Percentiles rank a stretch among this genome's conserved stretches.
Conservation (phyloP, 2,113 vertebrate species). For the Harpagus bidentatus region DNA sequence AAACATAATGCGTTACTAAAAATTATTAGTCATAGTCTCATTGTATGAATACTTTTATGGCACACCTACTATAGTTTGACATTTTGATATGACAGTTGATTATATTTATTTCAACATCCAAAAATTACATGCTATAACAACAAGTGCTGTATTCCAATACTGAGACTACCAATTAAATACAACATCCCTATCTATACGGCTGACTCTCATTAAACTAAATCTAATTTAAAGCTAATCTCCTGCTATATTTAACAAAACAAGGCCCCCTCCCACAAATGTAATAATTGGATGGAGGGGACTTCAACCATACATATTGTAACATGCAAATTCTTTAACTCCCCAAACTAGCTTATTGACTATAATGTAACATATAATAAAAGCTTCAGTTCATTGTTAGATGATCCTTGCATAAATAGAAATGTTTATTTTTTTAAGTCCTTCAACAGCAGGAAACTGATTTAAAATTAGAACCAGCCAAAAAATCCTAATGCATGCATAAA, state of each 20-base stretch:
- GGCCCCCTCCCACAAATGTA: not conserved
- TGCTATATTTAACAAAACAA: slow-evolving; percentile 8
- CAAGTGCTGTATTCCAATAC: slow-evolving; percentile 1
- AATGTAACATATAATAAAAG: not conserved
- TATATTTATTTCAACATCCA: not conserved
- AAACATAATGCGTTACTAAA: not conserved
- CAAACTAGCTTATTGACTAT: slow-evolving; percentile 1
- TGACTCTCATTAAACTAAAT: slow-evolving; percentile 30
- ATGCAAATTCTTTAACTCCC: slow-evolving; percentile 10
- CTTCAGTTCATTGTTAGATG: not conserved
- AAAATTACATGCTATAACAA: not conserved
- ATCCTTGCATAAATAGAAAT: slow-evolving; percentile 5
- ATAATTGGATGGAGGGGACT: not conserved
- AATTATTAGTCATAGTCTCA: not conserved
- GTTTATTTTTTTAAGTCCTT: not conserved
- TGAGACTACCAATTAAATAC: not conserved
- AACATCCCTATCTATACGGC: not conserved
- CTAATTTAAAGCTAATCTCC: slow-evolving; percentile 28
- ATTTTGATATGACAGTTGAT: not conserved
- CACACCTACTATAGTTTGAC: not conserved
- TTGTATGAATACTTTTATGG: not conserved
- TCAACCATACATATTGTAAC: not conserved
- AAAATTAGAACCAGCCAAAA: not conserved
- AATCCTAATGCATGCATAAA: not conserved
- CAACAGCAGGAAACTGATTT: not conserved